Evolutionary conservation across 1,140 invertebrate species (phyloP), one percentile per base, ranked within the genome.

Genomic region (Stratiolaelaps scimitus): DNA sequence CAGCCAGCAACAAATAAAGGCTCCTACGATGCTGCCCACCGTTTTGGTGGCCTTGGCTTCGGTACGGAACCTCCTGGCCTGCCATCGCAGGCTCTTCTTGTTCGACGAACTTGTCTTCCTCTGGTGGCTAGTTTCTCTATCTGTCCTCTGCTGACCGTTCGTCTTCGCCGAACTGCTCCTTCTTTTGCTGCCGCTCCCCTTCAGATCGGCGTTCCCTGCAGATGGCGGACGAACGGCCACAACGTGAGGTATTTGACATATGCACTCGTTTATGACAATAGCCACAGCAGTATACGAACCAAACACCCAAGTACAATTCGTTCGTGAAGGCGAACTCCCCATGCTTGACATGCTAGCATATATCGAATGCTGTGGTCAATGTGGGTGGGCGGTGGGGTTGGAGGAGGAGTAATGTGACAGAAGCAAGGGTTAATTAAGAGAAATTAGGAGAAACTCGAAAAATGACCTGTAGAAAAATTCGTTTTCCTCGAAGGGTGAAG

Each of bases 31-130:
- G 60, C 94, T 89, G 1, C 87, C 91, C 34, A 94, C 77, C 0
- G 91, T 95, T 77, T 93, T 93, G 0, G 91, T 89, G 0, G 90
- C 89, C 78, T 93, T 93, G 0, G 88, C 89, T 75, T 95, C 90
- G 83, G 89, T 91, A 0, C 84, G 80, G 74, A 90, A 89, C 56
- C 86, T 80, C 73, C 86, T 88, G 30, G 88, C 86, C 78, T 83
- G 86, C 46, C 85, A 85, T 78, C 88, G 90, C 15, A 60, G 53
- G 34, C 53, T 60, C 53, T 60, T 60, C 53, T 60, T 60, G 34
- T 60, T 60, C 53, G 53, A 60, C 53, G 53, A 60, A 26, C 53
- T 60, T 34, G 53, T 60, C 23, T 60, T 60, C 53, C 53, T 60
- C 23, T 60, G 53, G 53, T 60, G 13, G 85, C 86, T 83, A 89